These are phyloP conservation scores for Scelioninae gen. 1 DNA, from an alignment of 2,888 invertebrate species.

Conservation along the genomic window DNA sequence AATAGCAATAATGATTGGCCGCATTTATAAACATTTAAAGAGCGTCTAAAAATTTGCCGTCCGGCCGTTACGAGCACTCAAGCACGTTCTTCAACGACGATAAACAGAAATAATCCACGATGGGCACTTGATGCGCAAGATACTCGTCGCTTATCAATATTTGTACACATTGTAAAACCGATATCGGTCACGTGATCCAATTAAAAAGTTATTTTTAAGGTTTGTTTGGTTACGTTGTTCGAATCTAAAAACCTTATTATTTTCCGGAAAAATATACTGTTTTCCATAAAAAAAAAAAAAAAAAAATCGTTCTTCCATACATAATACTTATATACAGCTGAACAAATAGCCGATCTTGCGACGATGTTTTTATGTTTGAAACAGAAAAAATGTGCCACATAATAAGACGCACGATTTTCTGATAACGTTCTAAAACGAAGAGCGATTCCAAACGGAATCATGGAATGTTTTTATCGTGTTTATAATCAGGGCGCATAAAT, in stretches of 20 bases:
- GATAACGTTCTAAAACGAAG: conserved; percentile 12
- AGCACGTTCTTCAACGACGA: conserved; percentile 6
- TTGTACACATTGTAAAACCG: conserved; percentile 32
- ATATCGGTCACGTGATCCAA: conserved; percentile 35
- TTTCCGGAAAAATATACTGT: neutral
- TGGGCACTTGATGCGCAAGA: neutral
- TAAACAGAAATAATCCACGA: conserved; percentile 31
- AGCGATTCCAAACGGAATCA: no score
- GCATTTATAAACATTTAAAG: conserved; percentile 42
- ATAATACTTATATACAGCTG: conserved; percentile 16
- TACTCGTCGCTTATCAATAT: conserved; percentile 25
- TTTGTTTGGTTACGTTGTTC: conserved; percentile 31
- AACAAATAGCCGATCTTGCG: conserved; percentile 29
- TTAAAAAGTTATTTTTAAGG: conserved; percentile 23
- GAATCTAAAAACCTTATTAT: conserved; percentile 16
- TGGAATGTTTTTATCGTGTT: conserved; percentile 32
- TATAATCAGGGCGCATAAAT: conserved; percentile 13
- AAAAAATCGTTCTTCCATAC: neutral
- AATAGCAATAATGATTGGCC: conserved; percentile 34
- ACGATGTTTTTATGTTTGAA: conserved; percentile 4
- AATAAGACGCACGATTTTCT: conserved; percentile 30
- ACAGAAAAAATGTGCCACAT: conserved; percentile 9
- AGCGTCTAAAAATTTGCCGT: neutral
- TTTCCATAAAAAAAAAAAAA: neutral
- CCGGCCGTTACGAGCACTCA: neutral